A percentile compares a stretch with the other conserved stretches of the same genome.
Conservation (phyloP, 2,113 vertebrate species). For the Agelaius tricolor region DNA sequence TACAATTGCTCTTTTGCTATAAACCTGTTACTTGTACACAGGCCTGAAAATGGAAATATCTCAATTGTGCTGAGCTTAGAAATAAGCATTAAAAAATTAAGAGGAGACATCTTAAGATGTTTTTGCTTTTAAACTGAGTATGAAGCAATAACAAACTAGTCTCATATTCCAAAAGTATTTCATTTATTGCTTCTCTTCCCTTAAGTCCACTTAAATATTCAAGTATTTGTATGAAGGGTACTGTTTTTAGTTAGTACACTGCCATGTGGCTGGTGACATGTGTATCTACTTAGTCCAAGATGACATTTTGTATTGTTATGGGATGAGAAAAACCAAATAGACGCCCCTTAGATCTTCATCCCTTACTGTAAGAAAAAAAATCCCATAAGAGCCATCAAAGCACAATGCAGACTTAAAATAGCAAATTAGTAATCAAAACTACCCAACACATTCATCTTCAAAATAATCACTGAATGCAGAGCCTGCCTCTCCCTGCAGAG, state of each 20-base stretch:
- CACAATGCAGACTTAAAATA: constrained; percentile 71
- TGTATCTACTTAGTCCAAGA: constrained; percentile 75
- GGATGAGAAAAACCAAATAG: constrained; percentile 73
- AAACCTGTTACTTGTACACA: background rate
- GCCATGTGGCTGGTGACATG: constrained; percentile 64
- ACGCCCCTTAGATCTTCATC: constrained; percentile 58
- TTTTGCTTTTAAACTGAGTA: background rate
- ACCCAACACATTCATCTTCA: constrained; percentile 61
- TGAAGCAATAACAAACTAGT: background rate
- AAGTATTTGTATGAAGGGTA: constrained; percentile 47
- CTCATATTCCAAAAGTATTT: constrained; percentile 10
- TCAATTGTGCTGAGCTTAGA: background rate
- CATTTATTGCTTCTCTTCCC: constrained; percentile 27
- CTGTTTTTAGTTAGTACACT: constrained; percentile 27
- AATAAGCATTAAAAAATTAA: background rate
- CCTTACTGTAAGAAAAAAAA: constrained; percentile 53
- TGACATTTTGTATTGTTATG: constrained; percentile 70
- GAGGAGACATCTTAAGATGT: background rate
- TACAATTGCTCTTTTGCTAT: background rate
- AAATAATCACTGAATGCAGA: constrained; percentile 24
- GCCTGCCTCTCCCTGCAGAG: background rate
- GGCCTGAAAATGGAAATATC: background rate
- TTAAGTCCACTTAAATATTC: constrained; percentile 36
- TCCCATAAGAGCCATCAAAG: constrained; percentile 71
- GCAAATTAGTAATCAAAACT: constrained; percentile 72